phyloP scores from a whole-genome alignment of 2,113 vertebrate genomes.

The Noctilio leporinus region DNA sequence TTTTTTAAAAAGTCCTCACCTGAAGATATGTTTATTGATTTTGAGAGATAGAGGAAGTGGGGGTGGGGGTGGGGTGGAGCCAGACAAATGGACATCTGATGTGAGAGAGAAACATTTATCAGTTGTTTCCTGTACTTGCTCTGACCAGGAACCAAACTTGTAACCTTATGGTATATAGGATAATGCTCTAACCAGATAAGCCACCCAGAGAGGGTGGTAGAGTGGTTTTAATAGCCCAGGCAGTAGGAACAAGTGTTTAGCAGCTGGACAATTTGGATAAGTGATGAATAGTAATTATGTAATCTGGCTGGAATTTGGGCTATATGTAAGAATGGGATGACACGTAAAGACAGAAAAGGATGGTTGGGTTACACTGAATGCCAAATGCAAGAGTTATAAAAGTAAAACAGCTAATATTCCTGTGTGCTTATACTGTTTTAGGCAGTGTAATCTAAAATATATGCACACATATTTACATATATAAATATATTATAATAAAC shows the following conservation, averaged over 20 bases:
- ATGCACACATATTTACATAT: not conserved
- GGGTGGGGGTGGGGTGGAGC: no score
- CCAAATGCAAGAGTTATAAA: not conserved
- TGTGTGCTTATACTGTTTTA: not conserved
- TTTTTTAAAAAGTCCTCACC: not conserved
- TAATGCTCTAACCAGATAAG: no score
- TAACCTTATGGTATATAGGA: no score
- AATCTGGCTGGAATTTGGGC: not conserved
- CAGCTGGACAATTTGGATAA: not conserved
- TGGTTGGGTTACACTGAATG: not conserved
- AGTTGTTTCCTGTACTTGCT: no score
- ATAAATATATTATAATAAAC: not conserved
- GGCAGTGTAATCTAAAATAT: not conserved
- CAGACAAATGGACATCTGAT: no score
- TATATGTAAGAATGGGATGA: not conserved
- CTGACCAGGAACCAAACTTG: no score
- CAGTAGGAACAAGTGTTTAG: not conserved
- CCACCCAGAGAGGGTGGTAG: no score
- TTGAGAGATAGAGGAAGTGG: no score
- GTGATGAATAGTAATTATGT: not conserved
- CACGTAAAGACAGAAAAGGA: not conserved
- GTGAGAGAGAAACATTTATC: no score
- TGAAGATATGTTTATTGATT: no score
- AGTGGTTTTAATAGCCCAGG: not conserved
- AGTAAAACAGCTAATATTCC: not conserved